phyloP scores from a whole-genome alignment of 2,113 vertebrate genomes.

The Rhagologus leucostigma region DNA sequence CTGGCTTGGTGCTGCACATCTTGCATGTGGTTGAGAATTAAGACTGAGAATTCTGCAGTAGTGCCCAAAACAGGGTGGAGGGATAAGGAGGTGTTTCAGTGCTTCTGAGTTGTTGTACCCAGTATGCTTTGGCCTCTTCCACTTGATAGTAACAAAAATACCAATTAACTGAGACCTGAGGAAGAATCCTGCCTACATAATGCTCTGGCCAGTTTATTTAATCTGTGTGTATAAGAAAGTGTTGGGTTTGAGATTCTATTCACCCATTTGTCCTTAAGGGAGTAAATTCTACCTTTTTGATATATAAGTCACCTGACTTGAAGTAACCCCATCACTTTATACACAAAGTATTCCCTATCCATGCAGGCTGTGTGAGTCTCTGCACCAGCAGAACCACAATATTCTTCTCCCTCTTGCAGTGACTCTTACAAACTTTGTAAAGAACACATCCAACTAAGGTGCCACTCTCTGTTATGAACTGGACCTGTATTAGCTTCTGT shows the following conservation, averaged over 20 bases:
- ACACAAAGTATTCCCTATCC: fast-evolving
- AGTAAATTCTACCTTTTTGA: background rate
- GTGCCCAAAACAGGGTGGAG: background rate
- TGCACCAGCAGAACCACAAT: background rate
- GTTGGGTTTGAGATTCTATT: background rate
- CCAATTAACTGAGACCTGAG: background rate
- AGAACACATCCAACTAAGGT: background rate
- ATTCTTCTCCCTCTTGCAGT: background rate
- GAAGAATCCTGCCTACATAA: background rate
- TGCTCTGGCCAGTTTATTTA: background rate
- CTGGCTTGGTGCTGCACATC: background rate
- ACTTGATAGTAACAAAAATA: background rate
- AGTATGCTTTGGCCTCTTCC: background rate
- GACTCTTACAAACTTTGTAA: background rate
- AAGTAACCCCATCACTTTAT: background rate
- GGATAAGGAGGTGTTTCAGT: background rate
- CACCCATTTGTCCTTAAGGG: background rate
- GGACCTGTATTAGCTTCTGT: background rate
- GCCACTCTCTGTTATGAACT: background rate
- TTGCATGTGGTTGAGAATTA: background rate
- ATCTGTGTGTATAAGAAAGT: background rate
- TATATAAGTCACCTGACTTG: background rate
- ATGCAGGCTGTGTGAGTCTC: background rate
- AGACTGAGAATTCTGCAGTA: background rate
- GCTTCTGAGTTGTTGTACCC: background rate